Evolutionary conservation across 2,888 invertebrate species (phyloP).

Genomic region (Helleia helle): DNA sequence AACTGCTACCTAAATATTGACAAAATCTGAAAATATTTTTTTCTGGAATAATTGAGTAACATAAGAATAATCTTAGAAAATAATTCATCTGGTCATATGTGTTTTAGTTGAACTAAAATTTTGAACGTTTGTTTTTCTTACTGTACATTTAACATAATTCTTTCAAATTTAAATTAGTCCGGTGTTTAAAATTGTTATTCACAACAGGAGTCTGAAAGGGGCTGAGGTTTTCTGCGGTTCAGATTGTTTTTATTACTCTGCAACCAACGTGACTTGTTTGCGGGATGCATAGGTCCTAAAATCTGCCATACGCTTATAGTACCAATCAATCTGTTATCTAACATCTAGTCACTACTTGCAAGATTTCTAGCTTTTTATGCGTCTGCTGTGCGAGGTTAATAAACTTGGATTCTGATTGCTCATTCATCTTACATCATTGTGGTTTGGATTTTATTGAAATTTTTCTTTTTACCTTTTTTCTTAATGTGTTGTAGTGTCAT

Average conservation of each 20-base stretch:
- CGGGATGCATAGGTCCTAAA: constrained; percentile 48
- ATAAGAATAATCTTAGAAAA: no score
- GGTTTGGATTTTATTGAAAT: constrained; percentile 38
- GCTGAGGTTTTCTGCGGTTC: constrained; percentile 37
- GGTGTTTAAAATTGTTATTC: constrained; percentile 39
- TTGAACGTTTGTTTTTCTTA: no score
- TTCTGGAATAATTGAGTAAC: no score
- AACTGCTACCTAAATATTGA: no score
- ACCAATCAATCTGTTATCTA: constrained; percentile 68
- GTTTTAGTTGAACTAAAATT: no score
- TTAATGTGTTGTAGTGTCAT: constrained; percentile 35
- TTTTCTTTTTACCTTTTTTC: constrained; percentile 46
- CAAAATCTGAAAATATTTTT: no score
- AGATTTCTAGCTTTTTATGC: constrained; percentile 68
- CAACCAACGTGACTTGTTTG: constrained; percentile 51
- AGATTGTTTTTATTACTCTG: constrained; percentile 49
- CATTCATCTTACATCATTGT: constrained; percentile 70
- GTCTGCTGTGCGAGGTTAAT: constrained; percentile 63
- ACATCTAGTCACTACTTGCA: constrained; percentile 60
- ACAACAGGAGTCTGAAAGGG: constrained; percentile 35
- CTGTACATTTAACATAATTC: no score
- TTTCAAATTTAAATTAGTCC: constrained; percentile 27
- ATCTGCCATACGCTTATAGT: constrained; percentile 57
- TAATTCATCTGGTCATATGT: no score
- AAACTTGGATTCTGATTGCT: constrained; percentile 66